These are phyloP conservation scores for Orchestes rusci DNA, from an alignment of 2,888 invertebrate genomes.

Conservation along the genomic window DNA sequence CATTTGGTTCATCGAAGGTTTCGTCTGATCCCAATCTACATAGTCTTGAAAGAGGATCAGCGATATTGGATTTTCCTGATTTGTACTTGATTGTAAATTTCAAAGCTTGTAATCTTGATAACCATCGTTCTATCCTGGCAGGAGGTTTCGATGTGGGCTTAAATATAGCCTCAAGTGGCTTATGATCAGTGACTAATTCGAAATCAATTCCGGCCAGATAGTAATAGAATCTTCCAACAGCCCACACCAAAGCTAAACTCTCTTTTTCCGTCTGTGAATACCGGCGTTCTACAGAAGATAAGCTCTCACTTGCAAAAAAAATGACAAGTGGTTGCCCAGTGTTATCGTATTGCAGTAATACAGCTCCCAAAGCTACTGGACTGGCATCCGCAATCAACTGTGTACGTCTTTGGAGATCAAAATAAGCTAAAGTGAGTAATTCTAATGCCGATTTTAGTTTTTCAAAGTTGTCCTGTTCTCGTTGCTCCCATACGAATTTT, in stretches of 20 bases:
- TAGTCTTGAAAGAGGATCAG: conserved; percentile 30
- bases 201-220: conserved; percentile 40
- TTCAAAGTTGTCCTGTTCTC: too few relatives aligned
- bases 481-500: too few relatives aligned
- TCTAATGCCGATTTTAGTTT: too few relatives aligned
- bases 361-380: conserved; percentile 32
- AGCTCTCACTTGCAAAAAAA: conserved; percentile 28
- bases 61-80: conserved; percentile 29
- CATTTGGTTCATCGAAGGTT: too few relatives aligned
- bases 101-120: conserved; percentile 25
- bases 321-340: conserved; percentile 27
- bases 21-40: too few relatives aligned
- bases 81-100: conserved; percentile 24
- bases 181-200: conserved; percentile 33
- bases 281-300: conserved; percentile 26
- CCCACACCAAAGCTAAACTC: too few relatives aligned
- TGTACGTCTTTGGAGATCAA: conserved; percentile 24
- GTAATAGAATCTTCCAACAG: conserved; percentile 39
- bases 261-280: conserved; percentile 39
- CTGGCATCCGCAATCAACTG: conserved; percentile 30
- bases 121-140: conserved; percentile 30
- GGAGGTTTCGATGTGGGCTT: too few relatives aligned
- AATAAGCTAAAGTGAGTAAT: conserved; percentile 26
- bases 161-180: conserved; percentile 37
- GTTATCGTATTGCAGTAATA: conserved; percentile 29